These are phyloP conservation scores for Amphipyra tragopoginis DNA, from an alignment of 2,888 invertebrate species.

Conservation along the genomic window DNA sequence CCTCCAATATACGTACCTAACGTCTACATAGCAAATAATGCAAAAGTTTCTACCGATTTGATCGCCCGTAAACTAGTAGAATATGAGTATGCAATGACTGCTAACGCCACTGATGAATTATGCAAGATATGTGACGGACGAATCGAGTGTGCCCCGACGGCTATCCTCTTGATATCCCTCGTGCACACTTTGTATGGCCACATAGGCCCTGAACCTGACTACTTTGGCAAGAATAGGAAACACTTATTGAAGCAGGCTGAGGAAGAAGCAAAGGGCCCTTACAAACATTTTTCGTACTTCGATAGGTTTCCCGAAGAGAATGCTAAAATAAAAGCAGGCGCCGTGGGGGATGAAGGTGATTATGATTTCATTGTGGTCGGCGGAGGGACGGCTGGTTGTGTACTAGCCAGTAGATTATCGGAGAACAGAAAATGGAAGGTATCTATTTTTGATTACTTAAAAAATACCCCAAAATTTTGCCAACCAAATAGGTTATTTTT, in stretches of 20 bases:
- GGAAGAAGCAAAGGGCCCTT: slow-evolving; percentile 17
- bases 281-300: slow-evolving; percentile 54
- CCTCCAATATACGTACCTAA: slow-evolving; percentile 37
- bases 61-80: slow-evolving; percentile 36
- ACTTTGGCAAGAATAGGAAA: slow-evolving; percentile 71
- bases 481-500: no score
- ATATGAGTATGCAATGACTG: slow-evolving; percentile 82
- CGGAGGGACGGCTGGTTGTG: slow-evolving; percentile 85
- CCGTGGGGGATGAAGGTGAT: slow-evolving; percentile 52
- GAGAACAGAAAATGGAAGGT: slow-evolving; percentile 86
- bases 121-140: slow-evolving; percentile 85
- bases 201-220: slow-evolving; percentile 79
- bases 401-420: slow-evolving; percentile 82
- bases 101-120: slow-evolving; percentile 81
- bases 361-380: slow-evolving; percentile 84
- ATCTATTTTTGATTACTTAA: slow-evolving; percentile 13
- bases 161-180: slow-evolving; percentile 82
- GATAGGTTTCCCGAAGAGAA: slow-evolving; percentile 49
- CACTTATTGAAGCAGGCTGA: slow-evolving; percentile 17
- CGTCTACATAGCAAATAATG: slow-evolving; percentile 33
- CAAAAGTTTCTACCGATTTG: slow-evolving; percentile 28
- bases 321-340: slow-evolving; percentile 25
- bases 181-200: slow-evolving; percentile 84
- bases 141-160: slow-evolving; percentile 85
- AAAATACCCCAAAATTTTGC: neutral